phyloP scores from a whole-genome alignment of 2,113 vertebrate species.

The Sylvietta virens region DNA sequence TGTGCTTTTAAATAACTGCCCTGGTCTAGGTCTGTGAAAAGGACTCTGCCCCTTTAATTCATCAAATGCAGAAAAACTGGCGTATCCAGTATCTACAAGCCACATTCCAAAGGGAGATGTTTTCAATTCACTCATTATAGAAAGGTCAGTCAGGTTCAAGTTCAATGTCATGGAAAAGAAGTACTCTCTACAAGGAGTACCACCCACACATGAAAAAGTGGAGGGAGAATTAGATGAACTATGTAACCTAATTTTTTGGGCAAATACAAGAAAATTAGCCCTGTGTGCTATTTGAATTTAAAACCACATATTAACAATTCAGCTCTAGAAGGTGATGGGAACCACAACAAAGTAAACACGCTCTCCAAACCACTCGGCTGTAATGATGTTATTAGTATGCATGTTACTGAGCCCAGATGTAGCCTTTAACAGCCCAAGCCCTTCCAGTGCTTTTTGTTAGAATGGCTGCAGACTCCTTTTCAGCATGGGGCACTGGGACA shows the following conservation, averaged over 20 bases:
- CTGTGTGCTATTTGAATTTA: slow-evolving; percentile 91
- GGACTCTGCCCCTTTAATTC: slow-evolving; percentile 87
- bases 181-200: slow-evolving; percentile 83
- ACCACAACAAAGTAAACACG: slow-evolving; percentile 90
- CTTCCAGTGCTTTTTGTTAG: slow-evolving; percentile 83
- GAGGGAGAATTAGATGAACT: slow-evolving; percentile 87
- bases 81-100: slow-evolving; percentile 84
- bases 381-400: slow-evolving; percentile 96
- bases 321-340: slow-evolving; percentile 86
- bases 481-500: slow-evolving; percentile 75
- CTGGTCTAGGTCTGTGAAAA: slow-evolving; percentile 74
- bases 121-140: slow-evolving; percentile 99
- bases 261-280: slow-evolving; percentile 93
- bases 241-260: slow-evolving; percentile 90
- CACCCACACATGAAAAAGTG: slow-evolving; percentile 87
- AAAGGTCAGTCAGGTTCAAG: slow-evolving; percentile 93
- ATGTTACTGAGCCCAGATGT: slow-evolving; percentile 92
- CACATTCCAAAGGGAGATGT: slow-evolving; percentile 98
- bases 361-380: slow-evolving; percentile 86
- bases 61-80: slow-evolving; percentile 82
- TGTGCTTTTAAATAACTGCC: slow-evolving; percentile 61
- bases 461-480: slow-evolving; percentile 84
- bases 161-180: slow-evolving; percentile 97
- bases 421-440: slow-evolving; percentile 91
- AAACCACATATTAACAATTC: slow-evolving; percentile 88